Evolutionary conservation across 2,113 vertebrate genomes (phyloP), one percentile per base, ranked within the genome.

Genomic region (Channa argus): DNA sequence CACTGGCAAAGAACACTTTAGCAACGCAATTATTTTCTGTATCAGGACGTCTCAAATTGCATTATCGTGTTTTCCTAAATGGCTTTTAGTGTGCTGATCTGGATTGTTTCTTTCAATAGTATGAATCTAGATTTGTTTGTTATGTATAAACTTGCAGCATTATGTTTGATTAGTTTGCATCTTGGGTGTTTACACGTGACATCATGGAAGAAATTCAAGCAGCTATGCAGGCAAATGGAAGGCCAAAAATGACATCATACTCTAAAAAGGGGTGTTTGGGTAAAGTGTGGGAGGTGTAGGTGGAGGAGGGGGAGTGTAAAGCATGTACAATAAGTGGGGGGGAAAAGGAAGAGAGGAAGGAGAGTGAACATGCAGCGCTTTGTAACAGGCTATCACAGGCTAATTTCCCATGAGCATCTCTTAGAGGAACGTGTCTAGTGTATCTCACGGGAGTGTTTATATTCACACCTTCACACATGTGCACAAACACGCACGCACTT

Each of bases 401-500:
- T 91, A 79, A 91, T 91, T 87, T 91, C 85, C 83, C 84, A 45
- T 53, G 82, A 91, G 88, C 83, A 66, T 87, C 83, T 79, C 83
- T 77, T 55, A 53, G 71, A 91, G 71, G 69, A 87, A 79, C 65
- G 76, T 82, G 71, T 80, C 61, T 78, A 46, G 79, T 71, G 67
- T 74, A 46, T 91, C 89, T 84, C 83, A 24, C 13, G 82, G 85
- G 88, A 89, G 77, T 87, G 87, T 91, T 88, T 86, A 85, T 64
- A 11, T 65, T 72, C 47, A 79, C 84, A 77, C 81, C 68, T 65
- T 38, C 44, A 58, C 49, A 62, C 61, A 5, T 52, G 55, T 34
- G 34, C 64, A 70, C 74, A n/a, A 55, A 73, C 72, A 61, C 55
- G 55, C 53, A 80, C 54, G 79, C 63, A 63, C 80, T 77, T 41